phyloP scores from a whole-genome alignment of 2,113 vertebrate species.

The Climacteris rufus region DNA sequence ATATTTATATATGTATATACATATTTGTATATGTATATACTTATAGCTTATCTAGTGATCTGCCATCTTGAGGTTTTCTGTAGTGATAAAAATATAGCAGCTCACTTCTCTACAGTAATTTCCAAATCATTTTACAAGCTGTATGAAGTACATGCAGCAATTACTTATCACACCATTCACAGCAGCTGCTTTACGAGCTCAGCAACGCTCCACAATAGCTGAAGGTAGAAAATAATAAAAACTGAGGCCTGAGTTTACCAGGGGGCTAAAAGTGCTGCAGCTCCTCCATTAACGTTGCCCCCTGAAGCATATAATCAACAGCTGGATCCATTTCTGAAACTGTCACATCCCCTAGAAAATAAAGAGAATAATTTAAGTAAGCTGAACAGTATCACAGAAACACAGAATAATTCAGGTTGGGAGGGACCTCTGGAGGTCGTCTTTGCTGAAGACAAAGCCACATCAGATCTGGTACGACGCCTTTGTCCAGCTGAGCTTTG shows the following conservation, averaged over 20 bases:
- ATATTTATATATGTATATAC: not conserved
- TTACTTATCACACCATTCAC: constrained; percentile 30
- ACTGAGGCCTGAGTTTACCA: constrained; percentile 9
- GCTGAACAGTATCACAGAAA: not conserved
- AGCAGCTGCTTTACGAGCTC: constrained; percentile 41
- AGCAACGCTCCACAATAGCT: not conserved
- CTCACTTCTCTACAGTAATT: not conserved
- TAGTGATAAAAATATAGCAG: constrained; percentile 6
- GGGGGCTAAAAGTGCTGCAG: constrained; percentile 15
- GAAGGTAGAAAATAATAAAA: constrained; percentile 40
- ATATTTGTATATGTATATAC: not conserved
- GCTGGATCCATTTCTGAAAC: constrained; percentile 34
- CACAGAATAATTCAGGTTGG: not conserved
- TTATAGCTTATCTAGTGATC: not conserved
- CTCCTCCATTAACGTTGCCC: not conserved
- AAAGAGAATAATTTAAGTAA: constrained; percentile 31
- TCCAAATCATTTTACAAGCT: constrained; percentile 25
- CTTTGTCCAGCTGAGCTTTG: not conserved
- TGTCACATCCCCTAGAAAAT: not conserved
- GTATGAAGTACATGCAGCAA: constrained; percentile 32
- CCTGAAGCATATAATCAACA: constrained; percentile 47
- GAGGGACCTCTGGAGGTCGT: not conserved
- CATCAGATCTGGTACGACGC: not conserved
- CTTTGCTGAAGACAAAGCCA: not conserved
- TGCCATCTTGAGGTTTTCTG: not conserved